A percentile compares a stretch with the other conserved stretches of the same genome.
phyloP scores from a whole-genome alignment of 2,888 invertebrate species.

The Nyleta sp. region DNA sequence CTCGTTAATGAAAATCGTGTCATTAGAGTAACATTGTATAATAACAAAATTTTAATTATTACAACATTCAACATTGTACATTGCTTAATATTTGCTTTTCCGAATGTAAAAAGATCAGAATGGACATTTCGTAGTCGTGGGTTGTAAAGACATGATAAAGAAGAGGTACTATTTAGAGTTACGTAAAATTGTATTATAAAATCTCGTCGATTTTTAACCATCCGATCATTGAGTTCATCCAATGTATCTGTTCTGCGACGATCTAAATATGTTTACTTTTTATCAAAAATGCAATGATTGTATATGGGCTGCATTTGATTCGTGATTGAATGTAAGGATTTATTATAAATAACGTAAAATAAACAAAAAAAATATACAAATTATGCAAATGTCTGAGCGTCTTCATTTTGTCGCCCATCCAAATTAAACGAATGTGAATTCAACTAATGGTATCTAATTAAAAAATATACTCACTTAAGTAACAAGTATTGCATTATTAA shows the following conservation, averaged over 20 bases:
- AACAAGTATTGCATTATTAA: no score
- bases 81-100: neutral
- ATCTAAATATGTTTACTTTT: constrained; percentile 72
- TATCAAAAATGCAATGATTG: constrained; percentile 80
- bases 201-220: constrained; percentile 71
- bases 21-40: neutral
- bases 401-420: neutral
- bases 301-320: constrained; percentile 81
- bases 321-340: constrained; percentile 80
- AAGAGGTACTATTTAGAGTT: constrained; percentile 75
- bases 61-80: neutral
- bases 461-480: no score
- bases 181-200: constrained; percentile 69
- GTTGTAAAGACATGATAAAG: constrained; percentile 76
- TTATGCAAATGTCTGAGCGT: constrained; percentile 25
- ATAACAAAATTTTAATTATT: no score
- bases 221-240: constrained; percentile 66
- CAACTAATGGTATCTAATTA: no score
- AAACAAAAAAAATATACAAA: constrained; percentile 75
- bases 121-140: constrained; percentile 71
- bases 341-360: constrained; percentile 79
- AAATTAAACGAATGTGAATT: no score
- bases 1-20: no score
- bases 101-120: constrained; percentile 71
- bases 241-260: constrained; percentile 69